Base-by-base conservation (phyloP, 1,140 invertebrate genomes). In the Spodoptera litura region DNA sequence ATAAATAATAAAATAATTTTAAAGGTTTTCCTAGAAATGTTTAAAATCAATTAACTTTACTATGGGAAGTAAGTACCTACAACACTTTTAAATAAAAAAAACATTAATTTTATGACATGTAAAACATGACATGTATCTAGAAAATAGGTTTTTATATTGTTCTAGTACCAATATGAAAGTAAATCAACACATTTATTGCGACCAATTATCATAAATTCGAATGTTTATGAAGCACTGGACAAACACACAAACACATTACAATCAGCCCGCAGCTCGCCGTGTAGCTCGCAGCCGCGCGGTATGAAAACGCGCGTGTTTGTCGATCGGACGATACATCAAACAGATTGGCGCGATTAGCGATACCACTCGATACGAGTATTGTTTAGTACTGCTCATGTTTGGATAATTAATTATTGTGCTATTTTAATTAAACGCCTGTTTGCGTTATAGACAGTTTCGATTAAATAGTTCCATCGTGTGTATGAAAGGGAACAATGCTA, bases 141-240 rank as follows among this genome's bases (percentile, higher is more conserved):
- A 31, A 31, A 31, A 31, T 31, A 31, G 31, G 4, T 3, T 31
- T 31, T 31, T 31, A 31, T 0, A 31, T 31, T 31, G 3, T 4
- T 5, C 4, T 2, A 31, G 4, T 31, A 31, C 31, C 31, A 31
- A 25, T 52, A 10, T 9, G 20, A 49, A 74, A 74, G 31, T 25
- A 52, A 44, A 25, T 8, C 35, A 72, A 49, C 55, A 59, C 56
- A 61, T 61, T 74, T 59, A 61, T 25, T 61, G 44, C 11, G 20
- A 38, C 25, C 71, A 74, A 61, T 74, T 61, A 61, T 61, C 38
- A 74, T 62, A 61, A 61, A 74, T 51, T 25, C 72, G 49, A 61
- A 74, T 44, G 44, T 25, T 74, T 61, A 58, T 72, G 55, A 74
- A 61, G 56, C 20, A 20, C 20, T 20, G 20, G 0, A 20, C 20